Evolutionary conservation across 2,888 invertebrate species (phyloP).

Genomic region (Oscheius sp.): DNA sequence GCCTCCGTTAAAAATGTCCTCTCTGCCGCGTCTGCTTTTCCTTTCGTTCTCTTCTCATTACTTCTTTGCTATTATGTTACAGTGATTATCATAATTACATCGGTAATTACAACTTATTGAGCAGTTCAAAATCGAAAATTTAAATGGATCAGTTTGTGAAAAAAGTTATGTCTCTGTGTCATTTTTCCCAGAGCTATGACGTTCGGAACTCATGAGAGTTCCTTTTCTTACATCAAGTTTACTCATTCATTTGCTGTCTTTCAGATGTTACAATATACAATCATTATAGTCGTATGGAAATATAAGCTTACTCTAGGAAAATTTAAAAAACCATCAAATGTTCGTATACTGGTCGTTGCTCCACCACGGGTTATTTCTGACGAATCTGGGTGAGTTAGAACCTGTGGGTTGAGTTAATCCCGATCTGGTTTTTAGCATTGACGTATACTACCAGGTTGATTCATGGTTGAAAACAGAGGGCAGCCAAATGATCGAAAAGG

Average conservation of each 20-base stretch:
- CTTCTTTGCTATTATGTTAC: too few relatives aligned
- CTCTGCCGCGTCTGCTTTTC: too few relatives aligned
- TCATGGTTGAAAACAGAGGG: slow-evolving; percentile 58
- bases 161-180: too few relatives aligned
- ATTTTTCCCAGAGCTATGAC: too few relatives aligned
- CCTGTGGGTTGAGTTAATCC: background rate
- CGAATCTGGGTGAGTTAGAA: slow-evolving; percentile 53
- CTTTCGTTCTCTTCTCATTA: too few relatives aligned
- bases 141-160: too few relatives aligned
- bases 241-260: too few relatives aligned
- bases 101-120: too few relatives aligned
- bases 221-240: too few relatives aligned
- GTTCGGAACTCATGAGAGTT: background rate
- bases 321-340: slow-evolving; percentile 44
- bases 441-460: slow-evolving; percentile 63
- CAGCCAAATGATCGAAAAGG: slow-evolving; percentile 58
- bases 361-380: slow-evolving; percentile 58
- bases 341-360: slow-evolving; percentile 54
- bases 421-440: slow-evolving; percentile 45
- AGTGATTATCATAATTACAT: too few relatives aligned
- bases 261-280: slow-evolving; percentile 36
- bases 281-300: slow-evolving; percentile 62
- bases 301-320: slow-evolving; percentile 53
- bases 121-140: too few relatives aligned
- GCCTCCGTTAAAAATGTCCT: too few relatives aligned